Evolutionary conservation across 1,140 invertebrate species (phyloP), one percentile per base, ranked within the genome.

Genomic region (Nasonia longicornis): DNA sequence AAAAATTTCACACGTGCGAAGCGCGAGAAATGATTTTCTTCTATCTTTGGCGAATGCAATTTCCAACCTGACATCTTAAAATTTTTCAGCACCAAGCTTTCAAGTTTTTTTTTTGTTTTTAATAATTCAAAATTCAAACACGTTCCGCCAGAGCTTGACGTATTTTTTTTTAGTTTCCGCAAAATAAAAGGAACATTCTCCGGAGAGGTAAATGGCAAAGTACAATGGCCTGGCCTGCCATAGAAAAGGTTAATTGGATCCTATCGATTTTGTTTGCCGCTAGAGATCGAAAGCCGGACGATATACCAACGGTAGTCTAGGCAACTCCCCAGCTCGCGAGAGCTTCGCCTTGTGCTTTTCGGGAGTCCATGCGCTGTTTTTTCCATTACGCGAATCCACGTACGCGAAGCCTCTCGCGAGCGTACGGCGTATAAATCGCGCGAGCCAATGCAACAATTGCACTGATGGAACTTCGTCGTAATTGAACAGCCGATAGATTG

Each of bases 171-270:
- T 3, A 20, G 16, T n/a, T 58, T n/a, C 4, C 6, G 7, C 52
- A 75, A 77, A 58, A 71, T 64, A 64, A 52, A 78, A 58, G 71
- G 48, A 80, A 71, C 38, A 70, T 74, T 74, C 35, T 66, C 58
- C 31, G 16, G 52, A 77, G 31, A 31, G 64, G 64, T 29, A 71
- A 79, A 81, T 82, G 70, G 67, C 48, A 16, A 85, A 83, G 86
- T 82, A 86, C 86, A 87, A 87, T 87, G 86, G 81, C 73, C 81
- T 81, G 84, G 82, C 86, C 84, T 85, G 84, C 84, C 85, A 86
- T 84, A 85, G 86, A 84, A 83, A 80, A 87, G 84, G 86, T 88
- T 88, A 88, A 88, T 88, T 88, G 87, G 86, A 88, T 87, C 83
- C 83, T 84, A 88, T 88, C 86, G 86, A 88, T 88, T 87, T 72